Conservation (phyloP, 2,888 invertebrate genomes). For the Aplocera efformata region DNA sequence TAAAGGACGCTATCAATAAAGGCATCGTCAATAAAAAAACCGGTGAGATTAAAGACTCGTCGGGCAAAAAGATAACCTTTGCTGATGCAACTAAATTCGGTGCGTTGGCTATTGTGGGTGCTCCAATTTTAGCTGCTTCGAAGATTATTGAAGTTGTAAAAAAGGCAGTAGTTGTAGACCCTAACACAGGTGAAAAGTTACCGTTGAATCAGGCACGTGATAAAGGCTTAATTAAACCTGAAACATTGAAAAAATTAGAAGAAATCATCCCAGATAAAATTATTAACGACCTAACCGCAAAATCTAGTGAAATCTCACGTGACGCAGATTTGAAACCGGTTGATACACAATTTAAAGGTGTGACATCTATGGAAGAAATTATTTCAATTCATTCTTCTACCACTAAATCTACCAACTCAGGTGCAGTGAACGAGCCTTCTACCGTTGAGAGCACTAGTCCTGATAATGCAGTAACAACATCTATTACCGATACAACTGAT, state of each 20-base stretch:
- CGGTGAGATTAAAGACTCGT: constrained; percentile 83
- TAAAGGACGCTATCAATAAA: constrained; percentile 88
- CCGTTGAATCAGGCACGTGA: constrained; percentile 87
- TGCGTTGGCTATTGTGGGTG: constrained; percentile 85
- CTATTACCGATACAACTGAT: constrained; percentile 34
- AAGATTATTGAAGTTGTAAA: constrained; percentile 84
- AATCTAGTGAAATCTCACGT: constrained; percentile 16
- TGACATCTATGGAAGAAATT: constrained; percentile 46
- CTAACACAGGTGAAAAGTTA: constrained; percentile 86
- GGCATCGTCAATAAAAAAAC: constrained; percentile 87
- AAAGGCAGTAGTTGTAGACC: constrained; percentile 83
- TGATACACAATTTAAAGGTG: constrained; percentile 22
- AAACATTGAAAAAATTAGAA: constrained; percentile 47
- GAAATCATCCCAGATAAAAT: constrained; percentile 32
- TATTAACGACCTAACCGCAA: constrained; percentile 17
- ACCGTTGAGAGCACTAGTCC: constrained; percentile 14
- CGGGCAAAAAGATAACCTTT: constrained; percentile 84
- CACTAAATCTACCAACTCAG: constrained; percentile 7
- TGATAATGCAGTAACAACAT: constrained; percentile 11
- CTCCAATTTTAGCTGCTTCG: constrained; percentile 86
- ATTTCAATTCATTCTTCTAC: constrained; percentile 14
- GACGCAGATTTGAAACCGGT: constrained; percentile 10
- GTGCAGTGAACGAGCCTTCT: constrained; percentile 10
- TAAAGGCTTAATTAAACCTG: constrained; percentile 82
- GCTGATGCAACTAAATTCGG: constrained; percentile 89